phyloP scores from a whole-genome alignment of 2,797 vertebrate species.

The Tragopan temminckii region DNA sequence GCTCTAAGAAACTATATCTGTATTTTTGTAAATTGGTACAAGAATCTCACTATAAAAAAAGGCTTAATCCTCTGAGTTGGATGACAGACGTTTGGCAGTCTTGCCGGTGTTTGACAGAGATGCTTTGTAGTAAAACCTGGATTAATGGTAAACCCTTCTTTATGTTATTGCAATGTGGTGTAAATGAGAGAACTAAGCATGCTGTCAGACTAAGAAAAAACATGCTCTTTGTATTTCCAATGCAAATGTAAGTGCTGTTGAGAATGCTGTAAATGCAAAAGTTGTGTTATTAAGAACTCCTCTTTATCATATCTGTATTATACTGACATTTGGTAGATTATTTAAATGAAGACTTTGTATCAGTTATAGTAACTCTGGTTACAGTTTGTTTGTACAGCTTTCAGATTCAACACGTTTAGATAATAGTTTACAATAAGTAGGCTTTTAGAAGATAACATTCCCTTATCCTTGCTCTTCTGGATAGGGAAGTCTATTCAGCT shows the following conservation, averaged over 20 bases:
- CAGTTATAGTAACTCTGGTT: conserved; percentile 53
- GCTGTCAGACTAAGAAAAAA: conserved; percentile 74
- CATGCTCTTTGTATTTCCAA: conserved; percentile 65
- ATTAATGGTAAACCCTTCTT: conserved; percentile 86
- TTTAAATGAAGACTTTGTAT: conserved; percentile 74
- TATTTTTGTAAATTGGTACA: conserved; percentile 86
- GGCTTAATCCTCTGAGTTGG: conserved; percentile 83
- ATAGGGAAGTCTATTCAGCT: neutral
- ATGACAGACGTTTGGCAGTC: conserved; percentile 85
- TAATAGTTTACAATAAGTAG: conserved; percentile 55
- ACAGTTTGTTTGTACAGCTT: conserved; percentile 62
- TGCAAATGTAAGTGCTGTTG: conserved; percentile 74
- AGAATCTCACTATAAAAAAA: conserved; percentile 84
- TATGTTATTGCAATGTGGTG: conserved; percentile 84
- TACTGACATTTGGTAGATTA: conserved; percentile 71
- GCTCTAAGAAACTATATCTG: conserved; percentile 85
- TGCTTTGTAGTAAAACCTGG: conserved; percentile 86
- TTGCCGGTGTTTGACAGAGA: conserved; percentile 81
- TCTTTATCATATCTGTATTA: conserved; percentile 76
- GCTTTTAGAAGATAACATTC: conserved; percentile 54
- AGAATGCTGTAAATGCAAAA: conserved; percentile 80
- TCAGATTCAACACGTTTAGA: conserved; percentile 54
- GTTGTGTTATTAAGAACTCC: conserved; percentile 74
- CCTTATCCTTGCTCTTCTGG: conserved; percentile 44
- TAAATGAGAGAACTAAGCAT: conserved; percentile 81